phyloP scores from a whole-genome alignment of 1,140 invertebrate species.

The Zeugodacus cucurbitae region DNA sequence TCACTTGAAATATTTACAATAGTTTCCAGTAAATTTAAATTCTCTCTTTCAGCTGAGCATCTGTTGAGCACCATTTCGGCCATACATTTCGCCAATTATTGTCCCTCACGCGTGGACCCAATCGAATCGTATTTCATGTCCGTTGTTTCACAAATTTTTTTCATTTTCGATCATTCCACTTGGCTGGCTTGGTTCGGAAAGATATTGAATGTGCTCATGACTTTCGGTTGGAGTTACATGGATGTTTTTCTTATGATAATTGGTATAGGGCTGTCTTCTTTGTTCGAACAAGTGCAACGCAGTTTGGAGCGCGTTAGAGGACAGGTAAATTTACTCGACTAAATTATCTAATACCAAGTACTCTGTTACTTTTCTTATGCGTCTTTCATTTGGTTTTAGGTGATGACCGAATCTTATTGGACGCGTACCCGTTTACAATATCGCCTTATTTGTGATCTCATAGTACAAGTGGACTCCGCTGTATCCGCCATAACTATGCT shows the following conservation, averaged over 20 bases:
- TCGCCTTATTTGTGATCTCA: constrained; percentile 55
- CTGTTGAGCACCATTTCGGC: constrained; percentile 58
- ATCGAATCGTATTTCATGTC: constrained; percentile 54
- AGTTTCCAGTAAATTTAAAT: constrained; percentile 1
- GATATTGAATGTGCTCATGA: constrained; percentile 54
- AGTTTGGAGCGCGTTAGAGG: constrained; percentile 29
- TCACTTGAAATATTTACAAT: not conserved
- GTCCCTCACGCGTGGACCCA: constrained; percentile 51
- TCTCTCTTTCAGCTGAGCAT: constrained; percentile 54
- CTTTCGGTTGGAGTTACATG: constrained; percentile 62
- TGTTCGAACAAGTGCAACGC: constrained; percentile 44
- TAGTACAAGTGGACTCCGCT: constrained; percentile 54
- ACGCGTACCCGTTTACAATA: constrained; percentile 51
- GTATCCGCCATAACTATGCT: constrained; percentile 58
- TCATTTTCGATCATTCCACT: constrained; percentile 53
- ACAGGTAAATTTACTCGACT: not conserved
- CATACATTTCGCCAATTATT: constrained; percentile 54
- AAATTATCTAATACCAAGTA: not conserved
- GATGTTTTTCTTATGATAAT: constrained; percentile 60
- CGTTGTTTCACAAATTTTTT: constrained; percentile 51
- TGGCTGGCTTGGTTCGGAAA: constrained; percentile 58
- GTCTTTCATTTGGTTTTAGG: constrained; percentile 3
- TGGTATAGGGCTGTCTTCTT: constrained; percentile 55
- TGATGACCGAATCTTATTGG: constrained; percentile 56
- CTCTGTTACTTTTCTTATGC: no score